A percentile compares a stretch with the other conserved stretches of the same genome.
Evolutionary conservation across 2,797 vertebrate species (phyloP).

Genomic region (Alauda arvensis): DNA sequence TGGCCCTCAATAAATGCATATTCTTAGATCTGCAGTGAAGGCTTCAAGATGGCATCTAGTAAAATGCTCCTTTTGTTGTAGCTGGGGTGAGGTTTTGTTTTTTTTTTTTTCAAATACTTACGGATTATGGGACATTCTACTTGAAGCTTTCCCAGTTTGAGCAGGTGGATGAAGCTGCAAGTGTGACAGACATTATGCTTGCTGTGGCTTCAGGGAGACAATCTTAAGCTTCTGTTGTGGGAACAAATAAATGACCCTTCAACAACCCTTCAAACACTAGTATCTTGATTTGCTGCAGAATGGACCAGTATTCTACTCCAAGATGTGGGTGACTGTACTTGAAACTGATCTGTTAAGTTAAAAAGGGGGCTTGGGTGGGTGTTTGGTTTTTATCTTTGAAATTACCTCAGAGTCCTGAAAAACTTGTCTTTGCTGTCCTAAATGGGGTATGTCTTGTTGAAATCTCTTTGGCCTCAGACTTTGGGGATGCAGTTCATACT

Average conservation of each 20-base stretch:
- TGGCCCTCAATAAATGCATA: neutral
- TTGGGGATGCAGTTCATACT: neutral
- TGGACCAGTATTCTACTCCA: neutral
- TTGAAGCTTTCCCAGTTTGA: neutral
- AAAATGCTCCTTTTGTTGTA: neutral
- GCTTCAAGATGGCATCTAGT: neutral
- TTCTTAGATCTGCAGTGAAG: neutral
- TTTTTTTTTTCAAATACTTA: neutral
- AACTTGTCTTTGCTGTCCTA: neutral
- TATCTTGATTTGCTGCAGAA: neutral
- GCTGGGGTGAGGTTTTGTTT: neutral
- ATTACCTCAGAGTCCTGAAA: neutral
- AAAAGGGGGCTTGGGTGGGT: neutral
- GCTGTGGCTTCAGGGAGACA: neutral
- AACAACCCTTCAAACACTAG: neutral
- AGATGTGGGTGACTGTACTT: neutral
- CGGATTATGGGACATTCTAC: neutral
- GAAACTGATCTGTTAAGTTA: neutral
- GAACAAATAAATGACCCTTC: neutral
- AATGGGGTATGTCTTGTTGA: neutral
- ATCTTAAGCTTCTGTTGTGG: neutral
- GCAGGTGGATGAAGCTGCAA: neutral
- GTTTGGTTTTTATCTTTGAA: neutral
- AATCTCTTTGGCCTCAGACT: neutral
- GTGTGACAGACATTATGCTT: neutral